Percentiles rank a stretch among this genome's conserved stretches.
phyloP scores from a whole-genome alignment of 2,888 invertebrate species.

The Pachymerium ferrugineum region DNA sequence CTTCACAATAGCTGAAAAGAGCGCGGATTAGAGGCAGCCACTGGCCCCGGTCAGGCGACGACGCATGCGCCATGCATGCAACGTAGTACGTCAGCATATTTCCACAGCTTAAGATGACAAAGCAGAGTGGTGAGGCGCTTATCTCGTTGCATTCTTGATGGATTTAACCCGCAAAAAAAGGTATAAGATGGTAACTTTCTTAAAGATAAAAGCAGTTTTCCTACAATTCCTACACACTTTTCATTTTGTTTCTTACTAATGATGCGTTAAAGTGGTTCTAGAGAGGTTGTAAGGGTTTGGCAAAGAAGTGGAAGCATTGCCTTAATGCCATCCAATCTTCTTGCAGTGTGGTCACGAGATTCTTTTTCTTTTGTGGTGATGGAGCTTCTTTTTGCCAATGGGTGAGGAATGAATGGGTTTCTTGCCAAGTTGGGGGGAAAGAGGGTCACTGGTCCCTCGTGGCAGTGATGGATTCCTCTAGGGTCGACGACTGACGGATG shows the following conservation, averaged over 20 bases:
- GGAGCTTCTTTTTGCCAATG: conserved; percentile 1
- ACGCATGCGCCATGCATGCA: not conserved
- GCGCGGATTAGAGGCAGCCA: not conserved
- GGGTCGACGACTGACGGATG: conserved; percentile 8
- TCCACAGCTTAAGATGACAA: conserved; percentile 6
- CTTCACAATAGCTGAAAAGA: conserved; percentile 7
- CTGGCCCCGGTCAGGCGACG: not conserved
- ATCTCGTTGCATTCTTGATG: not conserved
- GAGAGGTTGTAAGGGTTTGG: too few relatives aligned
- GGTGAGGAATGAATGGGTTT: not conserved
- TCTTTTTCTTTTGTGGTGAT: not conserved
- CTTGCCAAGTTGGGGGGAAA: not conserved
- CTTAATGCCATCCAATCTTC: conserved; percentile 9
- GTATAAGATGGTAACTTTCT: not conserved
- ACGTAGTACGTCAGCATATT: conserved; percentile 1
- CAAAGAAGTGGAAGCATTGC: too few relatives aligned
- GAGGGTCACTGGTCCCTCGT: not conserved
- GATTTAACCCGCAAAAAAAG: not conserved
- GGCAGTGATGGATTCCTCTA: conserved; percentile 9
- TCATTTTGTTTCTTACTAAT: not conserved
- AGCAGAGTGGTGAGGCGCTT: not conserved
- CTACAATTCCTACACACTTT: not conserved
- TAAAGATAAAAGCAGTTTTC: not conserved
- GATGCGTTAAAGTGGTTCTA: not conserved
- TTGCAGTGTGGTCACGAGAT: conserved; percentile 3